Percentiles rank a stretch among this genome's conserved stretches.
Conservation (phyloP, 2,888 invertebrate species). For the Cephus runcator region DNA sequence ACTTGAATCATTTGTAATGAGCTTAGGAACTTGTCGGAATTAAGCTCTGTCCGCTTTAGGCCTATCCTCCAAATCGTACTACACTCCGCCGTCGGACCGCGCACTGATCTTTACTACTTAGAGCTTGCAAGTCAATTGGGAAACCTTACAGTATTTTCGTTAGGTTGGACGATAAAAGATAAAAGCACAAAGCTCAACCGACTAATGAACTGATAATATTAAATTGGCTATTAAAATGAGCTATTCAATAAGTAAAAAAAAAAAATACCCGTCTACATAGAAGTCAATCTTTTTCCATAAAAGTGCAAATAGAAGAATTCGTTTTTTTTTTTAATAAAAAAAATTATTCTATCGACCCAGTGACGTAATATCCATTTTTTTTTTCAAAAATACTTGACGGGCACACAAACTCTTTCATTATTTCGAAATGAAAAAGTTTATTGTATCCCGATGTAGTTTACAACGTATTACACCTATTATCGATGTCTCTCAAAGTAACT, state of each 20-base stretch:
- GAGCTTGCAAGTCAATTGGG: not conserved
- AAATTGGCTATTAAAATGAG: not conserved
- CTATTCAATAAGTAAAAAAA: not conserved
- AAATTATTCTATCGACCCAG: not conserved
- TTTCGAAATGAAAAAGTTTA: not conserved
- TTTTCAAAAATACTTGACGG: not conserved
- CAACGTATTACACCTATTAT: not conserved
- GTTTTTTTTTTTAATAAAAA: not conserved
- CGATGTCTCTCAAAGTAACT: not conserved
- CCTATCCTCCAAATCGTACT: slow-evolving; percentile 15
- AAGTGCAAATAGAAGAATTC: not conserved
- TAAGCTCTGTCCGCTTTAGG: slow-evolving; percentile 6
- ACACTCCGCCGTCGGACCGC: slow-evolving; percentile 35
- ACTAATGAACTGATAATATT: not conserved
- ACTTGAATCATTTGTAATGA: not conserved
- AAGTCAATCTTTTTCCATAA: not conserved
- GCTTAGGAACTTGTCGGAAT: not conserved
- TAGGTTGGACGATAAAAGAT: not conserved
- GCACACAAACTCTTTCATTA: not conserved
- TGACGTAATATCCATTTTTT: not conserved
- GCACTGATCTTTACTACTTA: slow-evolving; percentile 15
- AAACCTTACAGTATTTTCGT: not conserved
- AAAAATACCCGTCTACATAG: not conserved
- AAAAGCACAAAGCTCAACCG: not conserved
- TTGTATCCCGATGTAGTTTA: not conserved